Conservation (phyloP, 92 coral and sea anemone species). For the Plumapathes pennacea region DNA sequence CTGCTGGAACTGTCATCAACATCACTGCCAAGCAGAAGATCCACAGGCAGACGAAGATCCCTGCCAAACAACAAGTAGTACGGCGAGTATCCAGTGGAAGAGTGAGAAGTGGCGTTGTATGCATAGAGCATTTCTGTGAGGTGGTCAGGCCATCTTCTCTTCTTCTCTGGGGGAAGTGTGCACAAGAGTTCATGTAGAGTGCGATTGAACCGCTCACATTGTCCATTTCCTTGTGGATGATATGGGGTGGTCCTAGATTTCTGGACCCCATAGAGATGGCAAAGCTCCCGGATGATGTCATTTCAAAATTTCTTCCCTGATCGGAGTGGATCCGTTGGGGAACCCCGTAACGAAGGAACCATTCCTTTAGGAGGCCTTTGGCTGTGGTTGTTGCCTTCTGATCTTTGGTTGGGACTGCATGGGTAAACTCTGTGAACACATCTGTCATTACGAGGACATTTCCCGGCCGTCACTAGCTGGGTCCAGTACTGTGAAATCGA, state of each 20-base stretch:
- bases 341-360: constrained; percentile 49
- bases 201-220: constrained; percentile 55
- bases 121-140: constrained; percentile 59
- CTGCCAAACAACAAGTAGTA: constrained; percentile 52
- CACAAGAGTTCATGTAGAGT: constrained; percentile 55
- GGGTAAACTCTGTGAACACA: constrained; percentile 52
- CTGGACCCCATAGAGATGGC: constrained; percentile 46
- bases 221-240: constrained; percentile 59
- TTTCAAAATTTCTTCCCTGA: constrained; percentile 60
- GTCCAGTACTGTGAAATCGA: constrained; percentile 50
- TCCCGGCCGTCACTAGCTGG: constrained; percentile 47
- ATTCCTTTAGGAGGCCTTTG: constrained; percentile 53
- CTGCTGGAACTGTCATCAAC: neutral
- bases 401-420: constrained; percentile 55
- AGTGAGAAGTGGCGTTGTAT: constrained; percentile 69
- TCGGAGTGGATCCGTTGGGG: constrained; percentile 55
- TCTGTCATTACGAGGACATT: constrained; percentile 58
- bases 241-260: constrained; percentile 63
- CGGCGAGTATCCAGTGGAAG: constrained; percentile 50
- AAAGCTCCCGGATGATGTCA: constrained; percentile 47
- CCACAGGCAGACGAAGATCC: constrained; percentile 35
- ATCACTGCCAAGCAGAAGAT: constrained; percentile 27
- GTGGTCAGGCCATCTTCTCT: constrained; percentile 58
- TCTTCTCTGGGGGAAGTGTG: constrained; percentile 45
- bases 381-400: constrained; percentile 53